Evolutionary conservation across 53 echinoderm and acorn worm genomes (phyloP).

Genomic region (Echinometra lucunter): DNA sequence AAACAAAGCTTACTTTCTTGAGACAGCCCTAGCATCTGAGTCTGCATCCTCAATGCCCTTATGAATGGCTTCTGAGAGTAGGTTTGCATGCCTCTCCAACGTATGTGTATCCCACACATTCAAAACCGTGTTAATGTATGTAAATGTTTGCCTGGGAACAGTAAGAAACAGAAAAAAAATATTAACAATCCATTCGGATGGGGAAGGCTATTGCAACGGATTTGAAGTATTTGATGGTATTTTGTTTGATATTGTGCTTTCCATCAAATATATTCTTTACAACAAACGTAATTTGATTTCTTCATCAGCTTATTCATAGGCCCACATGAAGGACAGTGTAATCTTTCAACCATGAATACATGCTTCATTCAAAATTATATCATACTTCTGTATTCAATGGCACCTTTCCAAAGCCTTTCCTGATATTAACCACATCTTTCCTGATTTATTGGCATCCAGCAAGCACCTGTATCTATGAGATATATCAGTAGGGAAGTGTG

Average conservation of each 20-base stretch:
- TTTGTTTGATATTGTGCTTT: background rate
- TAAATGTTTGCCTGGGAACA: conserved; percentile 78
- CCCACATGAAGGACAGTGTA: background rate
- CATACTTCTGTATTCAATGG: background rate
- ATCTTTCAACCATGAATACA: background rate
- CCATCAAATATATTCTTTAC: too few relatives aligned
- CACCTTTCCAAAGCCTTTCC: background rate
- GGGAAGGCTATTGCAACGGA: background rate
- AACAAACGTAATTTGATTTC: background rate
- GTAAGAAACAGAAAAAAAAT: background rate
- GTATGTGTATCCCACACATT: conserved; percentile 91
- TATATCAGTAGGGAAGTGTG: too few relatives aligned
- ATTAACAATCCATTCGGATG: background rate
- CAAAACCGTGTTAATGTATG: conserved; percentile 80
- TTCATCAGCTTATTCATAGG: background rate
- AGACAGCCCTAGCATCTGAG: conserved; percentile 84
- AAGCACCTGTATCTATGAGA: too few relatives aligned
- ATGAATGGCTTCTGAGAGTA: conserved; percentile 84
- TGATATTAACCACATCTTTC: background rate
- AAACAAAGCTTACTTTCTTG: conserved; percentile 96
- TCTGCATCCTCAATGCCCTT: conserved; percentile 98
- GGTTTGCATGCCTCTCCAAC: conserved; percentile 87
- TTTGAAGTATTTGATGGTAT: background rate
- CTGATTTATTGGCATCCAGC: background rate
- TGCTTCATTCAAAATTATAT: background rate